Conservation (phyloP, 2,888 invertebrate species). For the Dione vanillae region DNA sequence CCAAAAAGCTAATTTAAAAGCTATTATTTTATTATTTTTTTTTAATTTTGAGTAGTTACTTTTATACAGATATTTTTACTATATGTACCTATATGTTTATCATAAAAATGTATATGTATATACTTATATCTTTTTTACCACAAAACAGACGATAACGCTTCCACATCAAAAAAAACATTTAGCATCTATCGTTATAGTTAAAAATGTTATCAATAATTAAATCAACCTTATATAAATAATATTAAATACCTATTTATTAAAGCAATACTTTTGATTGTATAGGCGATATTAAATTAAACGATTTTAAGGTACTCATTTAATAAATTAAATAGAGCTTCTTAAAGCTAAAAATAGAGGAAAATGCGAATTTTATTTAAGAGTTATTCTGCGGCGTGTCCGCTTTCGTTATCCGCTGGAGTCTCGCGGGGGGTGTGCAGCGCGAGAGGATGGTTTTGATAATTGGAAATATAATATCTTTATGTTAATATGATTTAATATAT, state of each 20-base stretch:
- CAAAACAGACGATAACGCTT: too few species aligned
- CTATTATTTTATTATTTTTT: too few species aligned
- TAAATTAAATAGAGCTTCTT: slow-evolving; percentile 16
- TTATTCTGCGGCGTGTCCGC: slow-evolving; percentile 52
- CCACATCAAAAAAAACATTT: too few species aligned
- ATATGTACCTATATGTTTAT: too few species aligned
- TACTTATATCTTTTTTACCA: too few species aligned
- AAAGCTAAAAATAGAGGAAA: slow-evolving; percentile 22
- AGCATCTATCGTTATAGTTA: too few species aligned
- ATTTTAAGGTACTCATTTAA: slow-evolving; percentile 15
- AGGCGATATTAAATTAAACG: not conserved
- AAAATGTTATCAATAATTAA: too few species aligned
- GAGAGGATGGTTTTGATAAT: slow-evolving; percentile 40
- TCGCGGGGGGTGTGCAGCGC: slow-evolving; percentile 40
- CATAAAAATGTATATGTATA: too few species aligned
- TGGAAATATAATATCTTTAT: slow-evolving; percentile 26
- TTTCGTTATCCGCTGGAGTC: slow-evolving; percentile 52
- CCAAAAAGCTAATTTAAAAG: too few species aligned
- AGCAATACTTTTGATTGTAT: not conserved
- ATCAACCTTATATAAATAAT: too few species aligned
- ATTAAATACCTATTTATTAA: not conserved
- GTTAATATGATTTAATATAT: slow-evolving; percentile 39
- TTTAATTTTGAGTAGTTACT: too few species aligned
- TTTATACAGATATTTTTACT: too few species aligned
- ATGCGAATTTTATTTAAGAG: slow-evolving; percentile 30